Evolutionary conservation across 2,888 invertebrate genomes (phyloP), one percentile per base, ranked within the genome.

Genomic region (Cryptops parisi): DNA sequence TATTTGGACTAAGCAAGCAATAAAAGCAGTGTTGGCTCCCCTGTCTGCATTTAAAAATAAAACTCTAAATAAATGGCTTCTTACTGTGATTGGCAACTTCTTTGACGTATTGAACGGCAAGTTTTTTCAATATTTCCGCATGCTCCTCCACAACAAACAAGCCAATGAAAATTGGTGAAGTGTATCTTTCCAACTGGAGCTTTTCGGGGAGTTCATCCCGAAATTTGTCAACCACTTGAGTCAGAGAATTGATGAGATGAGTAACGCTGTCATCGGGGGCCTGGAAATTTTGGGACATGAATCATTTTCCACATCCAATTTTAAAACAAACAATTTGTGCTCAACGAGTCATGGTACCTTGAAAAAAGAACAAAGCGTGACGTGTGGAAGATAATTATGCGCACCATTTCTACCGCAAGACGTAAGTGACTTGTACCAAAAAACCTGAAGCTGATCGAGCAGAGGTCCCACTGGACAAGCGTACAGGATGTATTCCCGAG

Each of bases 131-230:
- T 67, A 84, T 81, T 60, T 83, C 82, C 0, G 85, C 84, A 71
- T 84, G 82, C 58, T 82, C 78, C 60, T 88, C 84, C 15, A 81
- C 81, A 2, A 90, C 80, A 70, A 90, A 90, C 47, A 89, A 77
- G 0, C 90, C 91, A 81, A 91, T 87, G 67, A 89, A 91, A 69
- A 88, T 89, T 19, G 81, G 81, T 25, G 88, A 88, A 47, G 84
- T 78, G 64, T 89, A 89, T 1, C 82, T 79, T 67, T 90, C 89
- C 48, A 90, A 69, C 19, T 63, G 61, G n/a, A 70, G 54, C 17
- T 60, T 58, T 2, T 59, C 62, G 15, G 64, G 65, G 9, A 60
- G 57, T 22, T 61, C 60, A 24, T 58, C 52, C 27, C 62, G 53
- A 39, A 58, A 58, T 26, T 57, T 76, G 59, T 82, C 81, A 60